phyloP scores from a whole-genome alignment of 35 echinoderm and acorn worm genomes.

The Strongylocentrotus purpuratus region DNA sequence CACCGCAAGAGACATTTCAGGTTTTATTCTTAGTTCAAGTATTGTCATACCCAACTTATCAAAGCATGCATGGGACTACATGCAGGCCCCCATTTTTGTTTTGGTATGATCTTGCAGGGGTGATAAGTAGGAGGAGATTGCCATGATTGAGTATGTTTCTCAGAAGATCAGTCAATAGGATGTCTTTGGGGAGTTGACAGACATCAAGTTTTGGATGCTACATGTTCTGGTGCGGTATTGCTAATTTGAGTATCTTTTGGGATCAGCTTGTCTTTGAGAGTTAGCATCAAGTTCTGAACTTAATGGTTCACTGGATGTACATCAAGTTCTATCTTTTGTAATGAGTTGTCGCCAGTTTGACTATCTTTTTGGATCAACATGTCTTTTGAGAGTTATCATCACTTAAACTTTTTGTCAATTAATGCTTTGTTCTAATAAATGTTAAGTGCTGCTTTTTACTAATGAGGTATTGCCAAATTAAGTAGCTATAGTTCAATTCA shows the following conservation, averaged over 20 bases:
- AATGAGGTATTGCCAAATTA: too few relatives aligned
- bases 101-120: background rate
- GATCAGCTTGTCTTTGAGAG: background rate
- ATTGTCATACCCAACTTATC: slow-evolving; percentile 10
- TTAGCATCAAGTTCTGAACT: background rate
- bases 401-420: too few relatives aligned
- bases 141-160: background rate
- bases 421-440: too few relatives aligned
- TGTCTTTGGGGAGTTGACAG: background rate
- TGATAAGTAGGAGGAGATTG: background rate
- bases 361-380: background rate
- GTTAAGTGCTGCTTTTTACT: too few relatives aligned
- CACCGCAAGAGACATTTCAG: background rate
- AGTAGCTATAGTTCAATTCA: too few relatives aligned
- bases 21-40: slow-evolving; percentile 16
- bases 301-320: background rate
- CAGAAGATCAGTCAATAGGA: background rate
- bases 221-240: too few relatives aligned
- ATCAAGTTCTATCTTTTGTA: background rate
- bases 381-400: background rate
- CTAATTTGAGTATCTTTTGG: too few relatives aligned
- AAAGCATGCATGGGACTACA: background rate
- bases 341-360: background rate
- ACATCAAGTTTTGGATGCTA: too few relatives aligned
- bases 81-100: background rate